phyloP scores from a whole-genome alignment of 2,888 invertebrate species.

The Sesia bembeciformis region DNA sequence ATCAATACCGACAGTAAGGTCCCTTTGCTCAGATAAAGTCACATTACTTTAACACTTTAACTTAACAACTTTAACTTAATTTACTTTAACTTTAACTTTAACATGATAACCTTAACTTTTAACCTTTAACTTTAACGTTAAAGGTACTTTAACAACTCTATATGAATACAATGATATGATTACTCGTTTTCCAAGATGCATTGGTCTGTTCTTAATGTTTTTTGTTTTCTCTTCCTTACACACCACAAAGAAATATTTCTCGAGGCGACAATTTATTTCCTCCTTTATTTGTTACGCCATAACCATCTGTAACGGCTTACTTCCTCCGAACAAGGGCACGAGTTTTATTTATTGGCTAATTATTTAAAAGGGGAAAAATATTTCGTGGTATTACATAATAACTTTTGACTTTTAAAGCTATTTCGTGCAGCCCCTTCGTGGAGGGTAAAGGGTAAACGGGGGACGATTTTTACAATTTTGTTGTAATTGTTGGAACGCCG shows the following conservation, averaged over 20 bases:
- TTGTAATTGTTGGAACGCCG: too few relatives aligned
- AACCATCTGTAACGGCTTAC: slow-evolving; percentile 15
- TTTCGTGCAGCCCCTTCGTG: too few relatives aligned
- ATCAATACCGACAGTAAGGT: too few relatives aligned
- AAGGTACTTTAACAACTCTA: not conserved
- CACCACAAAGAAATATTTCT: slow-evolving; percentile 15
- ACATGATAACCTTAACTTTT: too few relatives aligned
- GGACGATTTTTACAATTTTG: too few relatives aligned
- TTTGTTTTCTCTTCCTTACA: slow-evolving; percentile 12
- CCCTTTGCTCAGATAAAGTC: too few relatives aligned
- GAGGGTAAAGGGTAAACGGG: too few relatives aligned
- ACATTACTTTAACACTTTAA: too few relatives aligned
- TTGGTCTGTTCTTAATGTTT: slow-evolving; percentile 13
- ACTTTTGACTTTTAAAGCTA: too few relatives aligned
- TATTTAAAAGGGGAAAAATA: slow-evolving; percentile 12
- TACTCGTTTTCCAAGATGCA: slow-evolving; percentile 9
- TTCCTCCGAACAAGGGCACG: slow-evolving; percentile 6
- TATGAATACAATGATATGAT: not conserved
- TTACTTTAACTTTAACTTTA: too few relatives aligned
- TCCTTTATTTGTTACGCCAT: slow-evolving; percentile 9
- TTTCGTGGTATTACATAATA: not conserved
- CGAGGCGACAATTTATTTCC: slow-evolving; percentile 19
- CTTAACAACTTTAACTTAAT: too few relatives aligned
- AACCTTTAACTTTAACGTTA: too few relatives aligned
- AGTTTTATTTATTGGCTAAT: slow-evolving; percentile 23